Evolutionary conservation across 1,140 invertebrate genomes (phyloP), one percentile per base, ranked within the genome.

Genomic region (Grapholita molesta): DNA sequence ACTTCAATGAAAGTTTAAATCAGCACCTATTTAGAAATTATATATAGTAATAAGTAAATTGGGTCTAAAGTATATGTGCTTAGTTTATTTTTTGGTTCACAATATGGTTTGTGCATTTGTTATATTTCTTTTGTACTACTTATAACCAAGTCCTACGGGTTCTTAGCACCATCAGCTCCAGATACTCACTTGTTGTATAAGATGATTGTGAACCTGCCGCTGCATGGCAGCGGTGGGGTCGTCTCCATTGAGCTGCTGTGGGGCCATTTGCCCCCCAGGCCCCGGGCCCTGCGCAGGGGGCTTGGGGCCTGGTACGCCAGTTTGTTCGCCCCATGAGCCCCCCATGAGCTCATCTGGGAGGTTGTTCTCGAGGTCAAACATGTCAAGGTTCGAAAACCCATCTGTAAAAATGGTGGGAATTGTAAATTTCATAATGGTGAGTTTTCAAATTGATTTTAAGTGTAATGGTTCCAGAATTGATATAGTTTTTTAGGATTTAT

Each of bases 331-430:
- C 96, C 96, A 97, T 73, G 94, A 94, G 68, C 94, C 93, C 28
- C 94, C 93, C 82, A 98, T 96, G 65, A 99, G 92, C 91, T 98
- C 98, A 93, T 98, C 97, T 33, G 97, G 97, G 70, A 99, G 94
- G 91, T 98, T 96, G 92, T 97, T 97, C 92, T 98, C 97, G 88
- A 98, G 93, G 92, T 96, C 95, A 87, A 96, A 96, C 94, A 96
- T 96, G 85, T 96, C 96, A 82, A 95, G 94, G 92, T 95, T 96
- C 70, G 95, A 95, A 86, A 97, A 94, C 74, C 95, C 92, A 93
- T 96, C 95, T 94, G 86, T 73, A 48, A 48, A 8, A 18, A 48
- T 15, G 18, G 8, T 0, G 18, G 15, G 6, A 21, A n/a, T 48
- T 48, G 42, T 48, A 48, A 18, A 48, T 21, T 21, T 21, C 18